Percentiles rank a stretch among this genome's conserved stretches.
These are phyloP conservation scores for Aradus depressus DNA, from an alignment of 2,888 invertebrate genomes.

Conservation along the genomic window DNA sequence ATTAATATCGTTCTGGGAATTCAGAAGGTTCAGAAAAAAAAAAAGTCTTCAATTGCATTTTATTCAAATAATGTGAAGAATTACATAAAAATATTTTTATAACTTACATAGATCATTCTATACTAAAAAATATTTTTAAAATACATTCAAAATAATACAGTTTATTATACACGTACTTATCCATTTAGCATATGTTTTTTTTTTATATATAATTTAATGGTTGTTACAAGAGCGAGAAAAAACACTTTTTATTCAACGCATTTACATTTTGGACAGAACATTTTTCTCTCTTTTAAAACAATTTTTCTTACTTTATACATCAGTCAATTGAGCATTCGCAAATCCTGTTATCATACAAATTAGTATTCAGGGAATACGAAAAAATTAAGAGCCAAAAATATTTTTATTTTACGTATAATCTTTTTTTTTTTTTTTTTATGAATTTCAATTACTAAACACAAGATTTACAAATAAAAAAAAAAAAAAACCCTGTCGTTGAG, in stretches of 20 bases:
- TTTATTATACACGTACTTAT: constrained; percentile 15
- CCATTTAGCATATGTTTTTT: constrained; percentile 11
- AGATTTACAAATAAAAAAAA: neutral
- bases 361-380: constrained; percentile 3
- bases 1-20: too few species aligned
- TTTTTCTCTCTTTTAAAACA: constrained; percentile 5
- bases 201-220: constrained; percentile 3
- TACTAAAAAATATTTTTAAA: constrained; percentile 24
- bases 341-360: constrained; percentile 10
- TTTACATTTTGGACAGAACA: constrained; percentile 17
- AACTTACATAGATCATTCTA: constrained; percentile 23
- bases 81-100: constrained; percentile 25
- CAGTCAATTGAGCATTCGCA: constrained; percentile 19
- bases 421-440: too few species aligned
- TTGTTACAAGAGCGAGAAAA: constrained; percentile 21
- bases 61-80: constrained; percentile 26
- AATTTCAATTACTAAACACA: too few species aligned
- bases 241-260: constrained; percentile 8
- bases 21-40: constrained; percentile 4
- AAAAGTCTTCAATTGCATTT: constrained; percentile 20
- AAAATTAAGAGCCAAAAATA: neutral
- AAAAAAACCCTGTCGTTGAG: constrained; percentile 11
- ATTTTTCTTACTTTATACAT: constrained; percentile 5
- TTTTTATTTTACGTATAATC: too few species aligned
- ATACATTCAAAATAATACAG: constrained; percentile 20